A percentile compares a stretch with the other conserved stretches of the same genome.
These are phyloP conservation scores for Sinhomidia bicolor DNA, from an alignment of 2,888 invertebrate genomes.

Conservation along the genomic window DNA sequence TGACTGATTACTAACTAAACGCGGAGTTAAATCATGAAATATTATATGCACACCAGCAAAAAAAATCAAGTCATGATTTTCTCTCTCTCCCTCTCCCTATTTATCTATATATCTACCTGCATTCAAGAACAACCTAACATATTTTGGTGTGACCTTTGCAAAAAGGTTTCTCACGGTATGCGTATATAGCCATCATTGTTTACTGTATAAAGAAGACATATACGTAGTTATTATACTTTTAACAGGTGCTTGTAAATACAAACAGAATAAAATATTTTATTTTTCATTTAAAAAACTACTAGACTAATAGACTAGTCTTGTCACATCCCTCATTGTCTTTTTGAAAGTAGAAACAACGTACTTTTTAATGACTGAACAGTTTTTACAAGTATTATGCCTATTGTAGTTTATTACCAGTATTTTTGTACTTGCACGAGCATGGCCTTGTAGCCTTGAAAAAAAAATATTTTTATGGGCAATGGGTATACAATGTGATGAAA, in stretches of 20 bases:
- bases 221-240: constrained; percentile 15
- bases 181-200: neutral
- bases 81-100: neutral
- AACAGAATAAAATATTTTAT: constrained; percentile 34
- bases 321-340: neutral
- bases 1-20: neutral
- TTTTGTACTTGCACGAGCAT: constrained; percentile 11
- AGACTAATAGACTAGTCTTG: neutral
- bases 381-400: too few relatives aligned
- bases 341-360: too few relatives aligned
- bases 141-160: constrained; percentile 64
- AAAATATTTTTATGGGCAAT: constrained; percentile 4
- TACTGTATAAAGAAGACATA: neutral
- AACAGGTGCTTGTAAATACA: constrained; percentile 50
- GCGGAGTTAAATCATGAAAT: neutral
- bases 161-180: constrained; percentile 56
- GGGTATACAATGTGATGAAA: constrained; percentile 1
- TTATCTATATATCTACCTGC: too few relatives aligned
- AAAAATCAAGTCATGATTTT: constrained; percentile 25
- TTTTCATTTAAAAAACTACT: neutral
- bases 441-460: constrained; percentile 58
- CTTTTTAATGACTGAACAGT: too few relatives aligned
- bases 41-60: neutral
- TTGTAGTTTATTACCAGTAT: too few relatives aligned
- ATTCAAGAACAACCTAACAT: constrained; percentile 1